A percentile compares a stretch with the other conserved stretches of the same genome.
phyloP scores from a whole-genome alignment of 2,888 invertebrate genomes.

The Poecilus cupreus region DNA sequence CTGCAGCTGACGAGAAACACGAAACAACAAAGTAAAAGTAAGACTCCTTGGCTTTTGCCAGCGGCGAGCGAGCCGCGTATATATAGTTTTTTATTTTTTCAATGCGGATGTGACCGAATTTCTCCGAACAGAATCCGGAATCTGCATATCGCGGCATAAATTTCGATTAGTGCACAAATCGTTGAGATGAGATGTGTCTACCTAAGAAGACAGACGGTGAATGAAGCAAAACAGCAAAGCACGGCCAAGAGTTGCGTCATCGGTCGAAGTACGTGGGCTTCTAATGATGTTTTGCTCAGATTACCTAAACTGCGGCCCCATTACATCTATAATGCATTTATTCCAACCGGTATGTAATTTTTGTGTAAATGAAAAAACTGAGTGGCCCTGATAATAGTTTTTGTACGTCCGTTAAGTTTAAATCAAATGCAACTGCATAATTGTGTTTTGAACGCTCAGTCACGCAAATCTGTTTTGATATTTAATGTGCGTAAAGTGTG shows the following conservation, averaged over 20 bases:
- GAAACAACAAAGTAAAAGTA: constrained; percentile 51
- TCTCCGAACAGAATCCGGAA: constrained; percentile 25
- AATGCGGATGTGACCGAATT: constrained; percentile 52
- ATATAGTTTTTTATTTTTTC: constrained; percentile 32
- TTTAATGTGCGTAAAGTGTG: too few species aligned
- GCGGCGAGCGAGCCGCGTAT: constrained; percentile 13
- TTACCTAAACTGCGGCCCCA: constrained; percentile 47
- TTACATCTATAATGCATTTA: constrained; percentile 34
- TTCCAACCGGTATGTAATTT: constrained; percentile 12
- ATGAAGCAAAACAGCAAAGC: background rate
- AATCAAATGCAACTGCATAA: background rate
- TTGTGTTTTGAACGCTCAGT: background rate
- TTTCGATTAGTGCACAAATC: constrained; percentile 1
- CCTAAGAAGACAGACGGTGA: background rate
- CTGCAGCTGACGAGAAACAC: background rate
- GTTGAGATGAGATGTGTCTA: constrained; percentile 11
- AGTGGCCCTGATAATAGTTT: background rate
- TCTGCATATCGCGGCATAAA: constrained; percentile 12
- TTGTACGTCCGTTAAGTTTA: background rate
- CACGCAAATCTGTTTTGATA: constrained; percentile 6
- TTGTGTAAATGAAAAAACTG: background rate
- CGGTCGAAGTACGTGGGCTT: constrained; percentile 40
- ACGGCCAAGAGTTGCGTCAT: constrained; percentile 43
- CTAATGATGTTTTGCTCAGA: constrained; percentile 10
- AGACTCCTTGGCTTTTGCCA: background rate